Percentiles rank a stretch among this genome's conserved stretches.
phyloP scores from a whole-genome alignment of 2,113 vertebrate species.

The Empidonax traillii region DNA sequence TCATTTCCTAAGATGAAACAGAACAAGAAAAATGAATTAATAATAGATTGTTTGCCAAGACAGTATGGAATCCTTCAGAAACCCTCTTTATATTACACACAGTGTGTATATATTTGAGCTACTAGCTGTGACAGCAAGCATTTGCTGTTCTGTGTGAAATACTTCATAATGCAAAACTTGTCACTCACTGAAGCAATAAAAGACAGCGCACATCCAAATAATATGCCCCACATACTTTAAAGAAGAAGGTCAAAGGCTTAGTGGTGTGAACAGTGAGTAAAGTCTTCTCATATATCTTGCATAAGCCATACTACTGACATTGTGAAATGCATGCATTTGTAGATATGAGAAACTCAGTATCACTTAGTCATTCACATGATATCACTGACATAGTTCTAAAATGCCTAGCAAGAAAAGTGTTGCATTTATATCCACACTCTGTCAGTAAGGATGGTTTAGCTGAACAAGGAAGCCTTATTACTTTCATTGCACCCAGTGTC shows the following conservation, averaged over 20 bases:
- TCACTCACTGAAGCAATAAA: background rate
- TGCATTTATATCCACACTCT: background rate
- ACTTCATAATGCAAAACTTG: background rate
- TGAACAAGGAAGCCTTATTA: background rate
- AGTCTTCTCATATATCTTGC: background rate
- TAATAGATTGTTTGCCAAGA: background rate
- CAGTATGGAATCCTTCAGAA: background rate
- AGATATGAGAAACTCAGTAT: background rate
- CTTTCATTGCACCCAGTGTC: background rate
- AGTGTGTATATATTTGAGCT: background rate
- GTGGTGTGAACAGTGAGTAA: background rate
- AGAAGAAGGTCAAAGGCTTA: background rate
- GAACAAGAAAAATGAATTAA: background rate
- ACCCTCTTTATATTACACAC: background rate
- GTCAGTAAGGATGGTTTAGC: background rate
- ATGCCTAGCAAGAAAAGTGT: background rate
- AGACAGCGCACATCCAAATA: background rate
- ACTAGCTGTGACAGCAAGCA: constrained; percentile 39
- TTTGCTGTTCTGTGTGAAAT: background rate
- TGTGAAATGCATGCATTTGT: background rate
- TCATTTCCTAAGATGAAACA: constrained; percentile 88
- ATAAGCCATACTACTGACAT: background rate
- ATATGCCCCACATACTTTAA: background rate
- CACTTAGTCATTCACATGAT: background rate
- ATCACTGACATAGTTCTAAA: background rate